phyloP scores from a whole-genome alignment of 2,888 invertebrate genomes.

The Romanomermis culicivorax region DNA sequence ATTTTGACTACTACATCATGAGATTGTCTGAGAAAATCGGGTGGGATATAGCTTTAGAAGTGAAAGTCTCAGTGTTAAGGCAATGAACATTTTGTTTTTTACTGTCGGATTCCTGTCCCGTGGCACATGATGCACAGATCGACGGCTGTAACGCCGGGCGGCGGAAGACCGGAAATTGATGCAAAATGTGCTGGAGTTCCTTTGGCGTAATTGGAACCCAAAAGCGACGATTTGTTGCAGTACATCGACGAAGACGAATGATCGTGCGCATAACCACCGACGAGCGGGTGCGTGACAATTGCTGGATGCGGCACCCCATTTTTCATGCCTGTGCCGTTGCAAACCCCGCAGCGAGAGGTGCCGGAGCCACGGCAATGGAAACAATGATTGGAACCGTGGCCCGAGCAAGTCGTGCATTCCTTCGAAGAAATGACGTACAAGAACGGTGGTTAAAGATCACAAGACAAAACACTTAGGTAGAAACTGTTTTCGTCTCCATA shows the following conservation, averaged over 20 bases:
- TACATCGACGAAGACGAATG: constrained; percentile 4
- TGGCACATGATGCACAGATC: constrained; percentile 27
- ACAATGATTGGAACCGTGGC: constrained; percentile 23
- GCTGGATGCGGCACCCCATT: constrained; percentile 29
- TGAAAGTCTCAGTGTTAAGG: no score
- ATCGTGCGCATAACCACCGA: constrained; percentile 24
- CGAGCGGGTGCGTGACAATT: constrained; percentile 26
- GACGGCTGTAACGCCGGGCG: constrained; percentile 25
- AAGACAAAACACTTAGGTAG: no score
- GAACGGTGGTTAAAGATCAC: background rate
- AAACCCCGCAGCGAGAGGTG: constrained; percentile 25
- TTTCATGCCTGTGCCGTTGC: constrained; percentile 29
- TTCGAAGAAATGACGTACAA: background rate
- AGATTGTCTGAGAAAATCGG: no score
- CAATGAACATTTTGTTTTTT: no score
- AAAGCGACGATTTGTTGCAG: background rate
- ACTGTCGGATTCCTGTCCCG: constrained; percentile 10
- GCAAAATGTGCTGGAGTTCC: constrained; percentile 28
- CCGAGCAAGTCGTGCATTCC: constrained; percentile 20
- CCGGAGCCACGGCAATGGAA: constrained; percentile 26
- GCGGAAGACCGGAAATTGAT: constrained; percentile 26
- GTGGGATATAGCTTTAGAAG: no score
- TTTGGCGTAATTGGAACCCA: constrained; percentile 18
- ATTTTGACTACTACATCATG: no score
- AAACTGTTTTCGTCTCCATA: no score